Base-by-base conservation (phyloP, 2,888 invertebrate species). In the Monopis laevigella region DNA sequence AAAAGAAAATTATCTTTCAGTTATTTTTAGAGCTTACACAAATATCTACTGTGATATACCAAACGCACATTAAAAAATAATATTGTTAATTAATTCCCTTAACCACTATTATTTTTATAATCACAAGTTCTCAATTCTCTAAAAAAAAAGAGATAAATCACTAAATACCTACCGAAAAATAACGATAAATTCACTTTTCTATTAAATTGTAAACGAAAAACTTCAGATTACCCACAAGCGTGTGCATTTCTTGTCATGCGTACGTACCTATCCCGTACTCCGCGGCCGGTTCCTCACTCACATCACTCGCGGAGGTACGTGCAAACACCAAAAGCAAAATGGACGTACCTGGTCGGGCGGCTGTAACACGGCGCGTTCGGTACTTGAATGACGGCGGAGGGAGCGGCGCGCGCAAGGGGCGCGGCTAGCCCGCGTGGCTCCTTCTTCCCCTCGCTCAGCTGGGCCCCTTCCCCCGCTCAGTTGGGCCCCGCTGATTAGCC, bases 371-470 rank as follows among this genome's bases (percentile, higher is more conserved):
- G 69, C 71, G 71, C 73, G 72, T 71, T 73, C 65, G 73, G 71
- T 68, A 78, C 78, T 75, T 77, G 78, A 80, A 74, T 81, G 80
- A 77, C 57, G 64, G 58, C 81, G 82, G 73, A 65, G 64, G 61
- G 62, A 65, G 71, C 82, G 83, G 82, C 84, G 82, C 84, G 83
- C 81, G 80, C 77, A 75, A 73, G 82, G 81, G 80, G 86, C 85
- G 85, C 85, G 85, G 73, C 77, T 61, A 77, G 77, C 71, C 78
- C 69, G 77, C 78, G 77, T 75, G 77, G 75, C 77, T 82, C 81
- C 81, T 59, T 71, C 60, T 59, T 60, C 65, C 58, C 60, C 61
- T 61, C 50, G 56, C 56, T 52, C 57, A 56, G 59, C 49, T 50
- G 49, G 51, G 52, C 54, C 52, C 51, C 39, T 44, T 64, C 63